Base-by-base conservation (phyloP, 1,140 invertebrate genomes). In the Drosophila ohnishii region DNA sequence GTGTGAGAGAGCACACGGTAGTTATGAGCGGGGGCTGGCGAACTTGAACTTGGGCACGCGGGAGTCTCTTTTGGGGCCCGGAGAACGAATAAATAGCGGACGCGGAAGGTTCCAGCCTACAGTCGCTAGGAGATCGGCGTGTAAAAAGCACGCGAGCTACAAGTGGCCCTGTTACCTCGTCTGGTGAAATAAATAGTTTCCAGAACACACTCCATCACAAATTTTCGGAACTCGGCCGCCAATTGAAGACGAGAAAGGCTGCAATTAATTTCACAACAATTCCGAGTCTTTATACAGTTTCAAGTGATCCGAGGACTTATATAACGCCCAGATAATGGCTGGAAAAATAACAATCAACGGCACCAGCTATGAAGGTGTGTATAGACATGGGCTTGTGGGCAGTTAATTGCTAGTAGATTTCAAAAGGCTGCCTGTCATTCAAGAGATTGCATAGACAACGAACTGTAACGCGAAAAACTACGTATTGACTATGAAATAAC, bases 311-410 rank as follows among this genome's bases (percentile, higher is more conserved):
- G 35, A 8, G 45, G 19, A 40, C 64, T 79, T 82, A 79, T 76
- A 80, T 75, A 83, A 83, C 30, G 34, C 37, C 47, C 28, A 47
- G 47, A 60, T 40, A 53, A 87, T 87, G 84, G 14, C 71, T 58
- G 63, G 44, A 47, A 79, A 44, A 63, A 77, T 87, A 32, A 79
- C 66, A 63, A 87, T 87, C 66, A 87, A 87, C 64, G 84, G 83
- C 50, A 86, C 48, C 25, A 50, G 59, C 53, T 65, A 87, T 56
- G 84, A 70, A 59, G 83, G 83, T 87, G 72, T 71, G 47, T 63
- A 62, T 55, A 25, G 51, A n/a, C 34, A 37, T 14, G 37, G 34
- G 40, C 28, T 39, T 53, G 61, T 51, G 44, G 71, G 60, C 53
- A 73, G 19, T 73, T 73, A 73, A 73, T 73, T 73, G 39, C 30